Evolutionary conservation across 2,797 vertebrate genomes (phyloP).

Genomic region (Furcifer pardalis): DNA sequence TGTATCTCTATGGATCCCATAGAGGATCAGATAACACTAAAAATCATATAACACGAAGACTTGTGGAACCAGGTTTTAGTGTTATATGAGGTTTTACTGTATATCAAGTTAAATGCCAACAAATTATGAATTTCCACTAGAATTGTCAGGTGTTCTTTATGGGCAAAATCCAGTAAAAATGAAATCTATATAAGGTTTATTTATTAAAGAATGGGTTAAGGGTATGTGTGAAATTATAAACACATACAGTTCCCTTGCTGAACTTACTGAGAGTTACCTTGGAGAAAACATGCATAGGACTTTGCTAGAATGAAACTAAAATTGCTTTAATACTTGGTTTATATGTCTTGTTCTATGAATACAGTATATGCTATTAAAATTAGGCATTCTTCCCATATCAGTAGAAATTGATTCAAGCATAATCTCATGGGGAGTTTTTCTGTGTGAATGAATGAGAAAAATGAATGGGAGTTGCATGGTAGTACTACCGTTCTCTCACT

Average conservation of each 20-base stretch:
- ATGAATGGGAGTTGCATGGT: neutral
- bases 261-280: neutral
- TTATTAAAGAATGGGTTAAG: neutral
- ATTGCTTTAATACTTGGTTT: neutral
- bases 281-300: neutral
- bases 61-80: no score
- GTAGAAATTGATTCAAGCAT: constrained; percentile 11
- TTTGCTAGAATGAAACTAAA: neutral
- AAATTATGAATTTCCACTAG: constrained; percentile 13
- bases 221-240: neutral
- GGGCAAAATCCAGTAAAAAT: neutral
- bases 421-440: neutral
- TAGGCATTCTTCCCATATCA: neutral
- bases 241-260: neutral
- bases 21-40: no score
- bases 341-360: constrained; percentile 11
- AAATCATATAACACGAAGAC: no score
- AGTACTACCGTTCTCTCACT: neutral
- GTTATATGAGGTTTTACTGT: no score
- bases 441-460: neutral
- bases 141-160: constrained; percentile 1
- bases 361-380: constrained; percentile 17
- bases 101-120: constrained; percentile 19
- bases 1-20: no score
- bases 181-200: neutral